These are phyloP conservation scores for Agriopis marginaria DNA, from an alignment of 2,888 invertebrate genomes.

Conservation along the genomic window DNA sequence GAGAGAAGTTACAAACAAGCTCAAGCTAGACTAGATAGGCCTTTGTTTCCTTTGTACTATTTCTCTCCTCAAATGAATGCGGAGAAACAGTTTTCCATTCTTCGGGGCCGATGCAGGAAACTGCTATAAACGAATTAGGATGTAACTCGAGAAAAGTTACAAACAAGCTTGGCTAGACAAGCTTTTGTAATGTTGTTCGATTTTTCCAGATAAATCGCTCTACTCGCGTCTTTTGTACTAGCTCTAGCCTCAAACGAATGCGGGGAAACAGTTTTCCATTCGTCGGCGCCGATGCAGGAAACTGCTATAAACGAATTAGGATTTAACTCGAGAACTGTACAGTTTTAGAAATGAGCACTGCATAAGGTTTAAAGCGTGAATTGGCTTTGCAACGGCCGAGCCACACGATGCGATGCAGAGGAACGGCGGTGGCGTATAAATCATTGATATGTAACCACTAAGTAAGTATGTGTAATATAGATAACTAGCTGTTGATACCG, in stretches of 20 bases:
- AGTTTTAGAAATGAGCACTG: slow-evolving; percentile 9
- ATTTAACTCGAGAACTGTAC: slow-evolving; percentile 11
- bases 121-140: slow-evolving; percentile 25
- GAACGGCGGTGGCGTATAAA: no score
- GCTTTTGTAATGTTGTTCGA: background rate
- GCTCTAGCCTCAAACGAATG: slow-evolving; percentile 14
- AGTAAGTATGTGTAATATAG: no score
- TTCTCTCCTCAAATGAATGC: slow-evolving; percentile 17
- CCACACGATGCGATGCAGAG: no score
- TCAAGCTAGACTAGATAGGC: no score
- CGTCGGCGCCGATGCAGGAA: slow-evolving; percentile 24
- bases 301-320: slow-evolving; percentile 26
- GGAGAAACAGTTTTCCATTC: slow-evolving; percentile 21
- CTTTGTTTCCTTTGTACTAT: background rate
- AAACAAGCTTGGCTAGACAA: no score
- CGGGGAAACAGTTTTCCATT: slow-evolving; percentile 21
- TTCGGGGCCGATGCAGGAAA: slow-evolving; percentile 25
- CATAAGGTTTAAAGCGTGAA: background rate
- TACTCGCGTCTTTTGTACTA: background rate
- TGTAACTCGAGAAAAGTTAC: slow-evolving; percentile 5
- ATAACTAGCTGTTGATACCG: no score
- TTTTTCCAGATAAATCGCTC: slow-evolving; percentile 1
- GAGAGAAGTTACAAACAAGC: no score
- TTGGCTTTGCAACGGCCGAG: no score
- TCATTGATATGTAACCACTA: no score